Evolutionary conservation across 2,888 invertebrate genomes (phyloP), one percentile per base, ranked within the genome.

Genomic region (Creontiades dilutus): DNA sequence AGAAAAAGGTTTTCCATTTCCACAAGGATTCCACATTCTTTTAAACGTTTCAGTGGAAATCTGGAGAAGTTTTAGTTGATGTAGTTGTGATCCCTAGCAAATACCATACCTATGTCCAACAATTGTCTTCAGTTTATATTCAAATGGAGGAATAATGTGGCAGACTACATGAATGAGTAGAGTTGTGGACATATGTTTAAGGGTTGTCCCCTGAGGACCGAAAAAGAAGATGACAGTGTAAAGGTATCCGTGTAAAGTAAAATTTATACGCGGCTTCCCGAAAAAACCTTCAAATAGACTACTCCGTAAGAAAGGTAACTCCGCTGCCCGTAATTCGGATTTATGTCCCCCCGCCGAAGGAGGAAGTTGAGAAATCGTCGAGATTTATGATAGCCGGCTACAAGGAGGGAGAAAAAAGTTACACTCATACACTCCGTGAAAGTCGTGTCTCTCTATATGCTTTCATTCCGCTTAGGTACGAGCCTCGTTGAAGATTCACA

Each of bases 341-440:
- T 85, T 85, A 85, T 85, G 85, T 85, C 57, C 19, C 78, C 28
- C 14, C n/a, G 46, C 47, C 78, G 78, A 46, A 78, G 78, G 47
- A 78, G 37, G 61, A 61, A 85, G 85, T 85, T 85, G 85, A 85
- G 85, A 85, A 85, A 85, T 85, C 19, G 85, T 57, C 37, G 85
- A 85, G 85, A 85, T 85, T 85, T 85, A 85, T 85, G 85, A 57
- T 78, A n/a, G 78, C n/a, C 78, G 2, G 78, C 46, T 19, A 46
- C 16, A 19, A 78, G 78, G n/a, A 78, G 47, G 46, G 47, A 28
- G 78, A 47, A 78, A 37, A 78, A 19, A 78, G 78, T 47, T 78
- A 28, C 16, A 78, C 37, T 78, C 19, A 46, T 78, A 78, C 78
- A 78, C 28, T 78, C 13, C 47, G 78, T 46, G 78, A 78, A 78